A percentile compares a stretch with the other conserved stretches of the same genome.
Conservation (phyloP, 2,888 invertebrate genomes). For the Scaptomyza reducta region DNA sequence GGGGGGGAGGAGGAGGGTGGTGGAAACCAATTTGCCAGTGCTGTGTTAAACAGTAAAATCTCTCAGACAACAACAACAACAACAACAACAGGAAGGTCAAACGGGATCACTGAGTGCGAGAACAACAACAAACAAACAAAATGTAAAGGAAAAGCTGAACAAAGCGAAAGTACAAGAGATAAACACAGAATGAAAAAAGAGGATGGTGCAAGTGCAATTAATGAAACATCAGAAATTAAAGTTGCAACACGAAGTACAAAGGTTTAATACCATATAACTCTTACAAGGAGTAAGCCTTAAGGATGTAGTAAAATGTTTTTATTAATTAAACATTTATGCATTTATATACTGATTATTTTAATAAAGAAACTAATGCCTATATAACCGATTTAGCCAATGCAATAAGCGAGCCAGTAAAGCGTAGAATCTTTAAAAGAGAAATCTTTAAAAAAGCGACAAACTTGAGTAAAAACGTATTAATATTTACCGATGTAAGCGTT, state of each 20-base stretch:
- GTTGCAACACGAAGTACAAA: constrained; percentile 5
- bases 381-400: constrained; percentile 68
- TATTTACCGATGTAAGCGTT: constrained; percentile 65
- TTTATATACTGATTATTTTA: too few relatives aligned
- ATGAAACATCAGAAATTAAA: constrained; percentile 34
- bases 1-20: constrained; percentile 51
- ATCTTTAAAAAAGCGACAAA: too few relatives aligned
- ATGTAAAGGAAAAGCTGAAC: not conserved
- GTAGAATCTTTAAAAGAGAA: constrained; percentile 50
- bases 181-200: constrained; percentile 7
- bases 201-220: constrained; percentile 51
- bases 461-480: not conserved
- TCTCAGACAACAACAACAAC: constrained; percentile 48
- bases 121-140: constrained; percentile 9
- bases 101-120: constrained; percentile 19
- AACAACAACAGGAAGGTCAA: constrained; percentile 39
- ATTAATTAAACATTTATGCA: too few relatives aligned
- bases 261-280: too few relatives aligned
- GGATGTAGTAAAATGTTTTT: not conserved
- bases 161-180: constrained; percentile 7
- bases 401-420: constrained; percentile 69
- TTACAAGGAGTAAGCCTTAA: not conserved
- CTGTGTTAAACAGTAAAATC: constrained; percentile 66
- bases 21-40: constrained; percentile 73
- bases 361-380: too few relatives aligned